phyloP scores from a whole-genome alignment of 1,140 invertebrate genomes.

The Ladona fulva region DNA sequence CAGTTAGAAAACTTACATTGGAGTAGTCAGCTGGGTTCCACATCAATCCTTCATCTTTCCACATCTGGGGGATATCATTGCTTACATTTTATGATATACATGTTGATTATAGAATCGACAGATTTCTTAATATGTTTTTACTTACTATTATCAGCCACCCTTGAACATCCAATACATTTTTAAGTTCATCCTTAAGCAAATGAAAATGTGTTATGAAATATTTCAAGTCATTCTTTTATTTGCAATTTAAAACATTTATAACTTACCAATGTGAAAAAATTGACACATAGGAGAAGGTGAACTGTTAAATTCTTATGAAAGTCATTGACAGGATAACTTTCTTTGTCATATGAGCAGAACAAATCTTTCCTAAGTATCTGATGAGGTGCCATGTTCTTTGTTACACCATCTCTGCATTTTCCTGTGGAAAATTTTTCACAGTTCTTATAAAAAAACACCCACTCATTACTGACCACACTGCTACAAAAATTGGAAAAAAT shows the following conservation, averaged over 20 bases:
- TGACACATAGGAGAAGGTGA: not conserved
- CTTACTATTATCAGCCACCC: conserved; percentile 18
- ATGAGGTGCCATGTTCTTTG: not conserved
- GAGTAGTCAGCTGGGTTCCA: conserved; percentile 40
- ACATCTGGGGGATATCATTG: too few relatives aligned
- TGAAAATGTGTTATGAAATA: not conserved
- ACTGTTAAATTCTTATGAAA: not conserved
- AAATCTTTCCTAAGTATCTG: not conserved
- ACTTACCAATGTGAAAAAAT: not conserved
- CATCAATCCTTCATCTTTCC: conserved; percentile 38
- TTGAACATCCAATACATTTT: conserved; percentile 30
- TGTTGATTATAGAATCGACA: too few relatives aligned
- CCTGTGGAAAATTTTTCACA: not conserved
- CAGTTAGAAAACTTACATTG: conserved; percentile 31
- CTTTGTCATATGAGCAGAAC: not conserved
- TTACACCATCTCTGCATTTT: not conserved
- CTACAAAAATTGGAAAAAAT: too few relatives aligned
- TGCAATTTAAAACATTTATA: too few relatives aligned
- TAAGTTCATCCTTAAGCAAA: conserved; percentile 20
- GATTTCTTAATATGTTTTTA: too few relatives aligned
- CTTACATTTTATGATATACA: too few relatives aligned
- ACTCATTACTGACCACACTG: too few relatives aligned
- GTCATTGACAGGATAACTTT: not conserved
- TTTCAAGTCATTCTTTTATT: too few relatives aligned
- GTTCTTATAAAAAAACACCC: not conserved